A percentile compares a stretch with the other conserved stretches of the same genome.
phyloP scores from a whole-genome alignment of 2,888 invertebrate species.

The Eristalis pertinax region DNA sequence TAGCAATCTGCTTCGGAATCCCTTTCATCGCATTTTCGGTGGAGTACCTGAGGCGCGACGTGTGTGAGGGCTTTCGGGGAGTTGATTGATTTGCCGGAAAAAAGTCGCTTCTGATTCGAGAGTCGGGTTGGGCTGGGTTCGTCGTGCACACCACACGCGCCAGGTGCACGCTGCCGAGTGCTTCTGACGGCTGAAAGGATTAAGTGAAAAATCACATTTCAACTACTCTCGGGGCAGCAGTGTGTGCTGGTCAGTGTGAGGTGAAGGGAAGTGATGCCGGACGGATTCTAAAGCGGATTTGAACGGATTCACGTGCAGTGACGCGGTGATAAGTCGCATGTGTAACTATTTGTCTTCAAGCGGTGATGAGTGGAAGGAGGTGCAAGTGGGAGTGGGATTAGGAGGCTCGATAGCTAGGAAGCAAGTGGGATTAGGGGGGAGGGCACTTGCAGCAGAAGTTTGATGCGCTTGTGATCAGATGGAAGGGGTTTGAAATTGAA shows the following conservation, averaged over 20 bases:
- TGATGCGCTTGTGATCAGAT: too few relatives aligned
- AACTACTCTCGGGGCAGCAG: background rate
- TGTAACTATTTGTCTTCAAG: background rate
- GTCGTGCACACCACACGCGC: background rate
- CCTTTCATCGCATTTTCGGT: background rate
- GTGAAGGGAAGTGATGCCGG: background rate
- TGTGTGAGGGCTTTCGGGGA: background rate
- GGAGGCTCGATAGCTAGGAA: background rate
- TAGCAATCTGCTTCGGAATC: background rate
- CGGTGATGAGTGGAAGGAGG: background rate
- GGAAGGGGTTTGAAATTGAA: too few relatives aligned
- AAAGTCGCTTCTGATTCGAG: conserved; percentile 12
- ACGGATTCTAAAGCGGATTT: background rate
- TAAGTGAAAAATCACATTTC: background rate
- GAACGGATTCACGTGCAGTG: background rate
- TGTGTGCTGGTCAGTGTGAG: background rate
- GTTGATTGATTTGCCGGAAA: conserved; percentile 29
- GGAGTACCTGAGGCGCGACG: background rate
- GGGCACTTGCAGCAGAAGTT: too few relatives aligned
- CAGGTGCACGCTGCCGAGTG: background rate
- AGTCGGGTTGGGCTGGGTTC: conserved; percentile 3
- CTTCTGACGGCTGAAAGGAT: conserved; percentile 1
- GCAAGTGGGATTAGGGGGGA: too few relatives aligned
- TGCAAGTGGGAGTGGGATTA: background rate
- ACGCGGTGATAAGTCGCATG: background rate